Conservation (phyloP, 92 coral and sea anemone species). For the Parazoanthus atlanticus region DNA sequence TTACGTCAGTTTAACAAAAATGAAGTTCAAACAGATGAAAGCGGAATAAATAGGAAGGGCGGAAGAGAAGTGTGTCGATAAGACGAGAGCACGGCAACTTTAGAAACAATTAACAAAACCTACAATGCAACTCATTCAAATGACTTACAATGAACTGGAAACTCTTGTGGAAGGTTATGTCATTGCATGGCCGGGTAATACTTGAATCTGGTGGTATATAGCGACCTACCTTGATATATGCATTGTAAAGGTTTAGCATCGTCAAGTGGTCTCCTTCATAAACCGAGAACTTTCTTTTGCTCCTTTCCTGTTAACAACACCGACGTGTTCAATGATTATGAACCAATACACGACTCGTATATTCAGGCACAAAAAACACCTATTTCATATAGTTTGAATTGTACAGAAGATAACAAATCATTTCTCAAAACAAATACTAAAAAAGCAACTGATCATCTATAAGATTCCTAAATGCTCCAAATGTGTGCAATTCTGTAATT, state of each 20-base stretch:
- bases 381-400: too few relatives aligned
- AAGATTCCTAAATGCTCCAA: too few relatives aligned
- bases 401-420: too few relatives aligned
- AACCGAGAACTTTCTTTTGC: constrained; percentile 85
- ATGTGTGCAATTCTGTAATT: too few relatives aligned
- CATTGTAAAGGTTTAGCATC: constrained; percentile 79
- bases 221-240: constrained; percentile 75
- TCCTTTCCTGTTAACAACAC: constrained; percentile 67
- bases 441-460: too few relatives aligned
- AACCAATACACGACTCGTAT: not conserved
- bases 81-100: not conserved
- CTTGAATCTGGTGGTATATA: not conserved
- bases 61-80: not conserved
- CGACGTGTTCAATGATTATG: not conserved
- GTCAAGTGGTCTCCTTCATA: constrained; percentile 98
- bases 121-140: not conserved
- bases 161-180: not conserved
- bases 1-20: too few relatives aligned
- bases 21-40: too few relatives aligned
- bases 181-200: not conserved
- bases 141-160: not conserved
- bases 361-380: too few relatives aligned
- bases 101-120: not conserved
- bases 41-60: too few relatives aligned
- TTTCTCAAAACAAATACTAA: too few relatives aligned